These are phyloP conservation scores for Syrista parreyssii DNA, from an alignment of 2,888 invertebrate genomes.

Conservation along the genomic window DNA sequence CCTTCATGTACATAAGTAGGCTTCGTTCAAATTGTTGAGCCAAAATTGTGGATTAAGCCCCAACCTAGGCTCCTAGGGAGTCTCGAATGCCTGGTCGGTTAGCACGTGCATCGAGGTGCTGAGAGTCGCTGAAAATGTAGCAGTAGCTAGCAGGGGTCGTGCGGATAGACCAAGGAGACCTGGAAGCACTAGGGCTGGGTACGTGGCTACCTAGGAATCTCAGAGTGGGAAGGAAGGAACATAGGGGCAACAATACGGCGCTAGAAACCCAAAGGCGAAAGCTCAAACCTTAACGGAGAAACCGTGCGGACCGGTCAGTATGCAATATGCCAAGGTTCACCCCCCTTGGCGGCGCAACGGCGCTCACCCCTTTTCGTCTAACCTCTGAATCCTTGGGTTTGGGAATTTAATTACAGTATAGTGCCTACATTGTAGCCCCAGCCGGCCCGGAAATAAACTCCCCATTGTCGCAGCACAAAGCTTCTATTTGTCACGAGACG, in stretches of 20 bases:
- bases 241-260: conserved; percentile 63
- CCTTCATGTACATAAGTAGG: neutral
- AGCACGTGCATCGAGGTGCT: neutral
- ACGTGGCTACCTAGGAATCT: neutral
- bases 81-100: neutral
- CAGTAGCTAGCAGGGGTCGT: neutral
- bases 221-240: conserved; percentile 42
- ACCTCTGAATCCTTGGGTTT: conserved; percentile 62
- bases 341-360: conserved; percentile 27
- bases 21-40: neutral
- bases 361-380: conserved; percentile 35
- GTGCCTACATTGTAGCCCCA: conserved; percentile 66
- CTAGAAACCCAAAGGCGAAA: conserved; percentile 36
- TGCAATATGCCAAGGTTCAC: conserved; percentile 64
- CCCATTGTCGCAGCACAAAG: conserved; percentile 65
- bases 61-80: neutral
- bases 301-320: conserved; percentile 59
- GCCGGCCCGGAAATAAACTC: conserved; percentile 66
- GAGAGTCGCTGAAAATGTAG: conserved; percentile 26
- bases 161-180: conserved; percentile 6
- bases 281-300: neutral
- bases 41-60: neutral
- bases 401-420: conserved; percentile 66
- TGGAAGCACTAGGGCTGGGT: neutral
- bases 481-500: conserved; percentile 64